These are phyloP conservation scores for Cryptotis parvus DNA, from an alignment of 2,113 vertebrate genomes.

Conservation along the genomic window DNA sequence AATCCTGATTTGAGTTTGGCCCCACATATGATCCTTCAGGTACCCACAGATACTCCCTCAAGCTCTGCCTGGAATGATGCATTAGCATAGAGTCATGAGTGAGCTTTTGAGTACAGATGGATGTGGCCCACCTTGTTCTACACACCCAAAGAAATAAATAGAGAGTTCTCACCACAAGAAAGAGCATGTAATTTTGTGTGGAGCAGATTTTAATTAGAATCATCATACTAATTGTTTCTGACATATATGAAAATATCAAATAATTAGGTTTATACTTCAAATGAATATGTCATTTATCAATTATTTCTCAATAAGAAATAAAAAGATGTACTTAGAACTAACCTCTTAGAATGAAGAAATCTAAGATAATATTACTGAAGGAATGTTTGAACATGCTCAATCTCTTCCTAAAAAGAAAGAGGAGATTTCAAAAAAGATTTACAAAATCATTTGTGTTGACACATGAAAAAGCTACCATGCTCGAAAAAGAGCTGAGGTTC, in stretches of 20 bases:
- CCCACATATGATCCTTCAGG: too few species aligned
- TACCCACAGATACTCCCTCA: too few species aligned
- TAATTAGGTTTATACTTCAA: not conserved
- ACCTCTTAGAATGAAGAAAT: not conserved
- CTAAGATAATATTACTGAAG: not conserved
- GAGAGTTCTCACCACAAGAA: not conserved
- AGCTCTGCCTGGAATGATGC: too few species aligned
- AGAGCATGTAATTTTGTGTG: not conserved
- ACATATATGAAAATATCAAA: not conserved
- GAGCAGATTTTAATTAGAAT: not conserved
- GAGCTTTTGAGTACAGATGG: too few species aligned
- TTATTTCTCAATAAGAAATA: not conserved
- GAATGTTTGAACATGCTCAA: not conserved
- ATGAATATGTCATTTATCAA: not conserved
- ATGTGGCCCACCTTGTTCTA: too few species aligned
- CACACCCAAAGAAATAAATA: not conserved
- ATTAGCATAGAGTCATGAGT: too few species aligned
- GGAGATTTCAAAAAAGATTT: not conserved
- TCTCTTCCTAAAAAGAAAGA: not conserved
- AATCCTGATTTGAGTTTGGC: too few species aligned
- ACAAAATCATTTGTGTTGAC: not conserved
- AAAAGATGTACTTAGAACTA: not conserved
- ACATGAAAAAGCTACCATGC: not conserved
- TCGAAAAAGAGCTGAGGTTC: not conserved
- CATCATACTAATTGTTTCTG: not conserved